Percentiles rank a stretch among this genome's conserved stretches.
phyloP scores from a whole-genome alignment of 2,113 vertebrate species.

The Monopterus albus region DNA sequence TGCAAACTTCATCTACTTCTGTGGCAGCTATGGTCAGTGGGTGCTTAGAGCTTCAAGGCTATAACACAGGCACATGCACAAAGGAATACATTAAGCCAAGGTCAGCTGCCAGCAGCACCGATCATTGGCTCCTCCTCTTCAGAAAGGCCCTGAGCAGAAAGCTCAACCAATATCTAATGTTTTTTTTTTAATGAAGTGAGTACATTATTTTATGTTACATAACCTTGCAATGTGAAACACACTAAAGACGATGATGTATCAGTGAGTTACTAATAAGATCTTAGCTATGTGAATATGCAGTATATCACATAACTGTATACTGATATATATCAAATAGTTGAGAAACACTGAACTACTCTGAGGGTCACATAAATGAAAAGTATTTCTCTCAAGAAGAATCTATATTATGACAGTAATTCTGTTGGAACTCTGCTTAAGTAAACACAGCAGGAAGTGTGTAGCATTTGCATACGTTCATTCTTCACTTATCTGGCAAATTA shows the following conservation, averaged over 20 bases:
- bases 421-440: constrained; percentile 39
- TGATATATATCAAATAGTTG: too few species aligned
- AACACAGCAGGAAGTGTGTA: constrained; percentile 48
- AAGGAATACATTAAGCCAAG: constrained; percentile 31
- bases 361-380: background rate
- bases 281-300: background rate
- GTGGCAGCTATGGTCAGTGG: constrained; percentile 82
- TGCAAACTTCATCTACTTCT: constrained; percentile 83
- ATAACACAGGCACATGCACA: constrained; percentile 11
- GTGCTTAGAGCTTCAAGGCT: constrained; percentile 85
- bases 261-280: background rate
- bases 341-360: constrained; percentile 4
- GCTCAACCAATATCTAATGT: background rate
- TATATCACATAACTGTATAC: too few species aligned
- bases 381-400: constrained; percentile 25
- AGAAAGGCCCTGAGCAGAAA: constrained; percentile 25
- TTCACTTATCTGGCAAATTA: constrained; percentile 53
- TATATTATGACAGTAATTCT: constrained; percentile 49
- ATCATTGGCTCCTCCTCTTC: constrained; percentile 24
- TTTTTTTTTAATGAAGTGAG: background rate
- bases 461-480: constrained; percentile 50
- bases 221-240: background rate
- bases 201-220: constrained; percentile 6
- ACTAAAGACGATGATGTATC: background rate
- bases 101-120: constrained; percentile 35